A percentile compares a stretch with the other conserved stretches of the same genome.
These are phyloP conservation scores for Lycocorax pyrrhopterus DNA, from an alignment of 2,113 vertebrate species.

Conservation along the genomic window DNA sequence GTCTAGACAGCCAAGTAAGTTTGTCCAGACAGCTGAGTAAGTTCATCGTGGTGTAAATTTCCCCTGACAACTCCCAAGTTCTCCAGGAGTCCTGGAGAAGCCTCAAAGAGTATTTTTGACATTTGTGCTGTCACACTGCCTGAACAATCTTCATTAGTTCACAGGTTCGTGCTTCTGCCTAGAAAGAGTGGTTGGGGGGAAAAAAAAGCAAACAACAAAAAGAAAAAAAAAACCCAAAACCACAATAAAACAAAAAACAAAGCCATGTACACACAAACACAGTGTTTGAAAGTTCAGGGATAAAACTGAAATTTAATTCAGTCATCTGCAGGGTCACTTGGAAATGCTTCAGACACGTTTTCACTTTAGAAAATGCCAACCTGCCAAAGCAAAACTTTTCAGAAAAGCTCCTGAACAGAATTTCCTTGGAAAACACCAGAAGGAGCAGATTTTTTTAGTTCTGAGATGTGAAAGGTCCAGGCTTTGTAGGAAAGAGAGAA, in stretches of 20 bases:
- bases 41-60: not conserved
- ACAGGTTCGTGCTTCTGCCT: not conserved
- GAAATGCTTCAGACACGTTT: not conserved
- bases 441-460: not conserved
- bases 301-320: not conserved
- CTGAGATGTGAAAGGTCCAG: not conserved
- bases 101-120: not conserved
- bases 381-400: not conserved
- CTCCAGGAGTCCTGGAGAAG: not conserved
- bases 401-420: not conserved
- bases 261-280: not conserved
- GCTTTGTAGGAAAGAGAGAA: not conserved
- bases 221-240: not conserved
- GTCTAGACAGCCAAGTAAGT: not conserved
- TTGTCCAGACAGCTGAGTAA: not conserved
- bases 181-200: not conserved
- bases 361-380: not conserved
- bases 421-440: not conserved
- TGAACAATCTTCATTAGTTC: not conserved
- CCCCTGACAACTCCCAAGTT: not conserved
- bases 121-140: not conserved
- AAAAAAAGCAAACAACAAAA: not conserved
- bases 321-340: not conserved
- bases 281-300: not conserved
- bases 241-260: not conserved